These are phyloP conservation scores for Microplitis mediator DNA, from an alignment of 1,140 invertebrate species.

Conservation along the genomic window DNA sequence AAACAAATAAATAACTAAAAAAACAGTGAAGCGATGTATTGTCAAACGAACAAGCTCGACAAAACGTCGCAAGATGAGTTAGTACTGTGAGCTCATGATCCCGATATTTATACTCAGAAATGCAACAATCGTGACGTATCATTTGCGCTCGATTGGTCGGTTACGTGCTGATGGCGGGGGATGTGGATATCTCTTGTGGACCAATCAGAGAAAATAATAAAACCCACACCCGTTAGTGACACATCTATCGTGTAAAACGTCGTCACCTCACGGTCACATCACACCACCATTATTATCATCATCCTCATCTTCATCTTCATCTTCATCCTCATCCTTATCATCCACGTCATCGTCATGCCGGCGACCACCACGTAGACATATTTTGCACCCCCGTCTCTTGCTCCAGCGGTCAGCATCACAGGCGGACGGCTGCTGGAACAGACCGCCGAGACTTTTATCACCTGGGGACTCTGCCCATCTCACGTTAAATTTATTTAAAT, in stretches of 20 bases:
- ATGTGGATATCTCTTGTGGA: conserved; percentile 29
- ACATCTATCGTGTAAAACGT: conserved; percentile 20
- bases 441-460: too few species aligned
- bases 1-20: too few species aligned
- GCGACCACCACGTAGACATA: too few species aligned
- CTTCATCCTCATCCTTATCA: neutral
- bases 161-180: conserved; percentile 34
- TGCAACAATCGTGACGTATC: conserved; percentile 39
- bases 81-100: conserved; percentile 36
- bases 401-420: too few species aligned
- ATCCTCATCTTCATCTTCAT: conserved; percentile 5
- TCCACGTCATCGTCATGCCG: too few species aligned
- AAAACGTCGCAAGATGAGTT: conserved; percentile 31
- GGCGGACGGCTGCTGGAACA: too few species aligned
- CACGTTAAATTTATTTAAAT: too few species aligned
- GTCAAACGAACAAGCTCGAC: neutral
- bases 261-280: conserved; percentile 9
- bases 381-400: too few species aligned
- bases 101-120: conserved; percentile 47
- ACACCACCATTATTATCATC: conserved; percentile 24
- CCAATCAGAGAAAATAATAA: conserved; percentile 32
- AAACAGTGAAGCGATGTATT: neutral
- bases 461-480: too few species aligned
- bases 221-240: conserved; percentile 13
- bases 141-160: conserved; percentile 41